Conservation (phyloP, 1,140 invertebrate genomes). For the Rhyacophila brunnea region DNA sequence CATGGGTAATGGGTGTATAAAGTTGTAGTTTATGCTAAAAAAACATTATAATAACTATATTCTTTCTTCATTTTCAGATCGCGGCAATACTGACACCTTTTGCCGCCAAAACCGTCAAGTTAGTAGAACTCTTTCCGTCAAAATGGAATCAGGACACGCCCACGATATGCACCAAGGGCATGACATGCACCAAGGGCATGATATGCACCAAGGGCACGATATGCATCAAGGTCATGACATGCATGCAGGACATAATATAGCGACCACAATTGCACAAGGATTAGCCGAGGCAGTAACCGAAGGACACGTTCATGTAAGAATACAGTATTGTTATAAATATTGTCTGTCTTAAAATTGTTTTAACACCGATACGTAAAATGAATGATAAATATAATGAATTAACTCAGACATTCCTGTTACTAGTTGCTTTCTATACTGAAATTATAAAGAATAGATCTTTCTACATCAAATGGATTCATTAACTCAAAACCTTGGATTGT, state of each 20-base stretch:
- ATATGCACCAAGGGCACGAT: conserved; percentile 9
- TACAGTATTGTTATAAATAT: too few species aligned
- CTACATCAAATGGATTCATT: too few species aligned
- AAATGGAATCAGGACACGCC: not conserved
- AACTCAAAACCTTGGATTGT: too few species aligned
- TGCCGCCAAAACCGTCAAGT: too few species aligned
- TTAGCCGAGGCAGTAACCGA: not conserved
- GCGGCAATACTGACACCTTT: not conserved
- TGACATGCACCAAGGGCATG: conserved; percentile 18
- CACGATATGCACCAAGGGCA: conserved; percentile 15
- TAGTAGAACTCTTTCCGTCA: not conserved
- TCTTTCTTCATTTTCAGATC: not conserved
- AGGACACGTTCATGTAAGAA: conserved; percentile 8
- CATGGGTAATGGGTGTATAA: not conserved
- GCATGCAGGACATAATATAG: conserved; percentile 4
- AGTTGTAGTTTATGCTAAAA: not conserved
- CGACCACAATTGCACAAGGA: not conserved
- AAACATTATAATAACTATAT: not conserved
- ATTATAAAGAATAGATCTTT: too few species aligned
- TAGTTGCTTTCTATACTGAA: too few species aligned
- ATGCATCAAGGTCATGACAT: conserved; percentile 4
- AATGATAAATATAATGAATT: too few species aligned
- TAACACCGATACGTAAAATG: too few species aligned
- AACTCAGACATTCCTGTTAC: too few species aligned
- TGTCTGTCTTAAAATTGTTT: not conserved